A percentile compares a stretch with the other conserved stretches of the same genome.
Conservation (phyloP, 1,140 invertebrate species). For the Euura saliciscinereae region DNA sequence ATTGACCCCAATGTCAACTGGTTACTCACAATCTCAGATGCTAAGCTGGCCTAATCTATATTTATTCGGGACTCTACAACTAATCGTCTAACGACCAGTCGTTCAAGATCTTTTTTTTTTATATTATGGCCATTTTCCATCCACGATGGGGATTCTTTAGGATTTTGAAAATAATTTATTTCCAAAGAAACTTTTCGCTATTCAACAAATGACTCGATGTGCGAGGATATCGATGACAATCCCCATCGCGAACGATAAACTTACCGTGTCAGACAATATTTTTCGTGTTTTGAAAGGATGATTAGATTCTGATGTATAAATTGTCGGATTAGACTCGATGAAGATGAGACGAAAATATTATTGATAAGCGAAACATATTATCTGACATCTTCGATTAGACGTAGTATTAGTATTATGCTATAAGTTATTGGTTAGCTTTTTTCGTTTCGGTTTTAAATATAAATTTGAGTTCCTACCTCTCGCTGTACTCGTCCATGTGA, state of each 20-base stretch:
- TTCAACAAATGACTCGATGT: too few species aligned
- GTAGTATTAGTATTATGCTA: not conserved
- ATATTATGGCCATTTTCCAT: not conserved
- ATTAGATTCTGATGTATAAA: not conserved
- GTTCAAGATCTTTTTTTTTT: too few species aligned
- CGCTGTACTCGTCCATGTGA: slow-evolving; percentile 95
- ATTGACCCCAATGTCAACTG: not conserved
- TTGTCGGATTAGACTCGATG: too few species aligned
- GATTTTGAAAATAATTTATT: slow-evolving; percentile 1
- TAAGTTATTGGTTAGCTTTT: slow-evolving; percentile 13
- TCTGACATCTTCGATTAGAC: not conserved
- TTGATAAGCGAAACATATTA: not conserved
- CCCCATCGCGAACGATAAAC: not conserved
- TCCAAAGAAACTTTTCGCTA: too few species aligned
- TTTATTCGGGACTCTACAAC: not conserved
- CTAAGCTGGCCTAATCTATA: slow-evolving; percentile 4
- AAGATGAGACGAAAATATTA: too few species aligned
- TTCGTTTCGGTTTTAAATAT: slow-evolving; percentile 31
- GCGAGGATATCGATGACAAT: not conserved
- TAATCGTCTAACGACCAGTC: too few species aligned
- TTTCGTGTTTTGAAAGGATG: not conserved
- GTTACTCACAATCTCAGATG: not conserved
- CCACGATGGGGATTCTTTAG: slow-evolving; percentile 16
- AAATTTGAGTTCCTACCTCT: slow-evolving; percentile 79
- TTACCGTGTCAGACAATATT: not conserved